Base-by-base conservation (phyloP, 2,888 invertebrate genomes). In the Latheticus oryzae region DNA sequence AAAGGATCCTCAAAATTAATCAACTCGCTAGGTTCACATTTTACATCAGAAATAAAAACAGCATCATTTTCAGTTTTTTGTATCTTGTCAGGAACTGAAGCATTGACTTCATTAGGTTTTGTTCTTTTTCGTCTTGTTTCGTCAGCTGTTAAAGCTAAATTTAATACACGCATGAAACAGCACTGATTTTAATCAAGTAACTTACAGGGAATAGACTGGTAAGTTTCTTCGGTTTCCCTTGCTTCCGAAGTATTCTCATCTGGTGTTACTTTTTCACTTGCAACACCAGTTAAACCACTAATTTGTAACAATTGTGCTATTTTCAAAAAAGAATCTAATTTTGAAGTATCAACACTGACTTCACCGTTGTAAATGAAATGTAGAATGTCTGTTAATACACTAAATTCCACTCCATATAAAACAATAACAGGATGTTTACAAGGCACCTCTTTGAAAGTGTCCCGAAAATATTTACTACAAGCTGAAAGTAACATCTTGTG, bases 401-500 rank as follows among this genome's bases (percentile, higher is more conserved):
- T 83, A 56, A 83, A 84, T 28, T 82, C 82, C 2, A 87, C 85
- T 78, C 87, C 87, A 76, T 87, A 87, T 50, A 88, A 71, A 61
- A 88, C 87, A 50, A 88, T 85, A 32, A 87, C 85, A 33, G 87
- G 87, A 74, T 87, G 87, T 67, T 85, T 84, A 74, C 87, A 86
- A 53, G 87, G 87, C 74, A 87, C 86, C 67, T 87, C 87, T 82
- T 85, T 74, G 51, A 78, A 77, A 15, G 68, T 58, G 58, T 70
- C 64, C 37, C 68, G 65, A 73, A 93, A 93, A 75, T 92, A 93
- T 65, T 85, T 85, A 71, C 93, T 93, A 75, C 93, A 93, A 3
- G 92, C 92, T 0, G 92, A 91, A 12, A 93, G 81, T 43, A 93
- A 83, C 82, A 93, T 88, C 82, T 90, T 91, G 74, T 93, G 93